Evolutionary conservation across 2,888 invertebrate species (phyloP), one percentile per base, ranked within the genome.

Genomic region (Sarcophaga subvicina): DNA sequence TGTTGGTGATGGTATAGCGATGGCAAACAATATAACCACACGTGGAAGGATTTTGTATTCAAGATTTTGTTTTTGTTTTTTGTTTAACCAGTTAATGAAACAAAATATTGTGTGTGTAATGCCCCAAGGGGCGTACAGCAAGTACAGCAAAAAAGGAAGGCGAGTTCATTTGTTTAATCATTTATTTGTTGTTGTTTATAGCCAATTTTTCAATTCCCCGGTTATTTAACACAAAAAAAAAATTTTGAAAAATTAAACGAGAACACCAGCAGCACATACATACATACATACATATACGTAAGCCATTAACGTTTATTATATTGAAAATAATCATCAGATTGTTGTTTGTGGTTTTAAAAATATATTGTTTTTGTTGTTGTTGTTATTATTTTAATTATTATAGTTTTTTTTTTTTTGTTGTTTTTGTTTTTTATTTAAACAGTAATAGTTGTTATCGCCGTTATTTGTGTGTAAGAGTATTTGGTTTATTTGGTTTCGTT

Each of bases 381-480:
- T 66, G 59, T 70, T 86, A 59, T 77, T 64, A 77, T 75, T 84
- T 62, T 70, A 75, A 71, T 84, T 84, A 75, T 79, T 78, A 22
- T 54, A 62, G 62, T 27, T 76, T 76, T 69, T 22, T 22, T 76
- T 69, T 22, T 22, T 37, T 63, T 60, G 64, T 17, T 14, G 3
- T 22, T 49, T 69, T 54, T 75, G 66, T 17, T 11, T 64, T 45
- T 45, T 79, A 17, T 73, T 80, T 37, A 37, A 37, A 37, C 37
- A 37, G 37, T 37, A 37, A 37, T 37, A 8, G 37, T 37, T 37
- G 37, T 37, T 37, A 37, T 37, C 37, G 37, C 10, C 37, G 10
- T 2, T 37, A 37, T 37, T 37, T 37, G 8, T 37, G 37, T 37
- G 37, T 37, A 10, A 37, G 2, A 80, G 71, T 85, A 49, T 69